Base-by-base conservation (phyloP, 2,888 invertebrate species). In the Clunio marinus region DNA sequence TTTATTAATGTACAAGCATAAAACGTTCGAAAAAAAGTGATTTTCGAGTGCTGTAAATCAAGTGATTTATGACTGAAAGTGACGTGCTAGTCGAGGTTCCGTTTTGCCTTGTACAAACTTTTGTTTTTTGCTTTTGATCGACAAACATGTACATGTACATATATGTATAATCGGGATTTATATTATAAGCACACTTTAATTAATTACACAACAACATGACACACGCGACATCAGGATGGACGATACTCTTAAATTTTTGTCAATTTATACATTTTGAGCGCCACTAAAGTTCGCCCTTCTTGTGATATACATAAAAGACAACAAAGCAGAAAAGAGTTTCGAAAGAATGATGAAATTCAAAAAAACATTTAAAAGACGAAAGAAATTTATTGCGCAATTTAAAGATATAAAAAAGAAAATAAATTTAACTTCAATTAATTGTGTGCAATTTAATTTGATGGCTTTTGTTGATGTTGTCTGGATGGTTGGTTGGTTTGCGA, bases 401-500 rank as follows among this genome's bases (percentile, higher is more conserved):
- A 45, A 63, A 20, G 17, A 51, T 17, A 51, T 51, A 51, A 37
- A 32, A 27, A 27, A 27, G 63, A 63, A n/a, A 63, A 63, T 63
- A 63, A 63, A 63, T 63, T 63, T 46, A 63, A 46, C 46, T 63
- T 20, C 63, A 63, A 63, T 63, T 63, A 63, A 63, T 63, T 63
- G 37, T 63, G 27, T 45, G 63, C 45, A 63, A 37, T 63, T 63
- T 63, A 63, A 63, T 63, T 63, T 63, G 25, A 46, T 45, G 15
- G 13, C 24, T 46, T 24, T 62, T 2, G 8, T 5, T 10, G n/a
- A n/a, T n/a, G 15, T 41, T 15, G 41, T 41, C 41, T 41, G 41
- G 15, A n/a, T n/a, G n/a, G n/a, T n/a, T n/a, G n/a, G n/a, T n/a
- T n/a, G n/a, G 41, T 41, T 41, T 32, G 5, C 32, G 32, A 32